Percentiles rank a stretch among this genome's conserved stretches.
phyloP scores from a whole-genome alignment of 2,113 vertebrate genomes.

The Hydropotes inermis region DNA sequence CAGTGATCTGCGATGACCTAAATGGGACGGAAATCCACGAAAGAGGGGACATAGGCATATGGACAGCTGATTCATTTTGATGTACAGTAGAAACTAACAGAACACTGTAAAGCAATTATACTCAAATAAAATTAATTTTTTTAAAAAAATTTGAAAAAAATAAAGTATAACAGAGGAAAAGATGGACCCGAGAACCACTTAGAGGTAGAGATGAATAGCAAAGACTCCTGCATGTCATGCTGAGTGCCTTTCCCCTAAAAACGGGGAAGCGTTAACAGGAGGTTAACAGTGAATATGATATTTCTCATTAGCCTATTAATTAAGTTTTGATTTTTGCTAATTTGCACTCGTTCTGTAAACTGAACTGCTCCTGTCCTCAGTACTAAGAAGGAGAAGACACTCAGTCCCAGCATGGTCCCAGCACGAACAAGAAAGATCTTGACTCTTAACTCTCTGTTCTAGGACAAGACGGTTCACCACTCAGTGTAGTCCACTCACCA shows the following conservation, averaged over 20 bases:
- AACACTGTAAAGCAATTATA: neutral
- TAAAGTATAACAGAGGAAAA: constrained; percentile 24
- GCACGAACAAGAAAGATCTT: constrained; percentile 48
- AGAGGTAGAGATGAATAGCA: constrained; percentile 72
- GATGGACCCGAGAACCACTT: constrained; percentile 66
- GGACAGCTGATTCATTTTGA: neutral
- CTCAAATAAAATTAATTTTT: neutral
- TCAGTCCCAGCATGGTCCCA: constrained; percentile 28
- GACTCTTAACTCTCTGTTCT: constrained; percentile 20
- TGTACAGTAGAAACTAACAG: neutral
- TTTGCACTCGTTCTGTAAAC: constrained; percentile 67
- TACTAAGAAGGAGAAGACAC: constrained; percentile 60
- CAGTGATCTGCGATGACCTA: rapidly evolving
- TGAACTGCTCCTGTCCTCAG: constrained; percentile 65
- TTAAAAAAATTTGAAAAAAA: neutral
- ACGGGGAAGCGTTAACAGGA: constrained; percentile 6
- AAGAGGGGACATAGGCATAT: neutral
- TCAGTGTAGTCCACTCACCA: neutral
- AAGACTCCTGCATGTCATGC: constrained; percentile 64
- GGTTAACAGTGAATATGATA: constrained; percentile 48
- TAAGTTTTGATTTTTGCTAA: constrained; percentile 51
- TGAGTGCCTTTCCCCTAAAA: constrained; percentile 59
- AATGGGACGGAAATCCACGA: neutral
- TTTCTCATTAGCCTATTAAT: constrained; percentile 67
- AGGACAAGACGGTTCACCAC: constrained; percentile 77